phyloP scores from a whole-genome alignment of 2,113 vertebrate species.

The Lutjanus erythropterus region DNA sequence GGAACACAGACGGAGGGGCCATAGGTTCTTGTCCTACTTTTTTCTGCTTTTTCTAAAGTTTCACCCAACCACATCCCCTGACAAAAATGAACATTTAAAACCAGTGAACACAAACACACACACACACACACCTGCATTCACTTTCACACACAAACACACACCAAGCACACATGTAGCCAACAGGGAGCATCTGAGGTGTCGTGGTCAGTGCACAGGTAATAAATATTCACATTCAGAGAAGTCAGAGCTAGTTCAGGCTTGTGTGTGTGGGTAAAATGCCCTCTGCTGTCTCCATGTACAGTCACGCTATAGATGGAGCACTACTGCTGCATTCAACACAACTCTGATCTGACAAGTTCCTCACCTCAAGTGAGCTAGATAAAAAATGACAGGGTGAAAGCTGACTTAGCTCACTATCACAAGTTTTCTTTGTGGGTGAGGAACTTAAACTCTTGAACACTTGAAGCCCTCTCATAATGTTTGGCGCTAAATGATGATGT shows the following conservation, averaged over 20 bases:
- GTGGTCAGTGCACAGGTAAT: slow-evolving; percentile 79
- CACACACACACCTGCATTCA: slow-evolving; percentile 8
- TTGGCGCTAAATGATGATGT: slow-evolving; percentile 64
- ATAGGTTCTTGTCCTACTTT: slow-evolving; percentile 78
- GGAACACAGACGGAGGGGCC: slow-evolving; percentile 63
- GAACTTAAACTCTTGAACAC: slow-evolving; percentile 16
- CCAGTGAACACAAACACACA: slow-evolving; percentile 55
- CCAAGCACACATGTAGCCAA: slow-evolving; percentile 60
- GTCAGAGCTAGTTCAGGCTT: slow-evolving; percentile 69
- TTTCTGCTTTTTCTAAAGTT: slow-evolving; percentile 76
- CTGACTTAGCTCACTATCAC: not conserved
- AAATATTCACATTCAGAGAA: slow-evolving; percentile 83
- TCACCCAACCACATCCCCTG: slow-evolving; percentile 75
- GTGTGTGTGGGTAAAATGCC: slow-evolving; percentile 34
- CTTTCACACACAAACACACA: slow-evolving; percentile 26
- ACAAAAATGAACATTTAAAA: slow-evolving; percentile 77
- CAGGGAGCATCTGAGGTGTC: slow-evolving; percentile 74
- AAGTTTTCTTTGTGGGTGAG: slow-evolving; percentile 7
- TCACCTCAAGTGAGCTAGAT: slow-evolving; percentile 5
- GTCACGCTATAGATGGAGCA: slow-evolving; percentile 14
- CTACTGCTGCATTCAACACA: slow-evolving; percentile 17
- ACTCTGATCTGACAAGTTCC: slow-evolving; percentile 44
- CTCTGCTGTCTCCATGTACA: slow-evolving; percentile 27
- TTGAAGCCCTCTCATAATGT: slow-evolving; percentile 57
- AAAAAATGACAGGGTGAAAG: not conserved